phyloP scores from a whole-genome alignment of 2,113 vertebrate species.

The Trinectes maculatus region DNA sequence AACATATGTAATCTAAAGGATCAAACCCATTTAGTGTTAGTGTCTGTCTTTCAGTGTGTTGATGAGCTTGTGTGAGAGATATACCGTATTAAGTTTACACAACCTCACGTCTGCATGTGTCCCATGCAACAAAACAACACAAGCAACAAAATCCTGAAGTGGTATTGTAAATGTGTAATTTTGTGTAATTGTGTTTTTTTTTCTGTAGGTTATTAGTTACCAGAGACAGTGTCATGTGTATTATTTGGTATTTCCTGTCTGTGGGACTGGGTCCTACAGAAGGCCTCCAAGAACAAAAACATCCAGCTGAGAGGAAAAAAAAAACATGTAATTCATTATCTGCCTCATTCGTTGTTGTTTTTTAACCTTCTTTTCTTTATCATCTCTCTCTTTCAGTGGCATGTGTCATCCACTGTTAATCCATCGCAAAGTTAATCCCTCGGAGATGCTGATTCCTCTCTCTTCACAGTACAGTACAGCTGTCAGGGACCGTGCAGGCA shows the following conservation, averaged over 20 bases:
- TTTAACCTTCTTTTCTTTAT: background rate
- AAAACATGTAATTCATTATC: conserved; percentile 35
- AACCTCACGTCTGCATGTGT: background rate
- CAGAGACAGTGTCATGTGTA: background rate
- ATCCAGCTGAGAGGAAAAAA: conserved; percentile 42
- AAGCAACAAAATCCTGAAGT: conserved; percentile 15
- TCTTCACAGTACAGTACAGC: conserved; percentile 26
- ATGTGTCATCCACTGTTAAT: conserved; percentile 38
- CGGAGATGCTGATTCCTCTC: conserved; percentile 33
- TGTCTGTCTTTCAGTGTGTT: background rate
- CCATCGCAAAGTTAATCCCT: conserved; percentile 40
- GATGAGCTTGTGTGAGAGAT: conserved; percentile 18
- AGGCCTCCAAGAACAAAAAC: conserved; percentile 18
- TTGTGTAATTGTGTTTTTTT: background rate
- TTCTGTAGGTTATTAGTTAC: background rate
- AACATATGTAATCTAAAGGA: too few relatives aligned
- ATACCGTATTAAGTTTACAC: conserved; percentile 6
- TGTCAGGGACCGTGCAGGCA: conserved; percentile 35
- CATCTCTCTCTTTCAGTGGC: background rate
- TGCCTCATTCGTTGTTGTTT: conserved; percentile 11
- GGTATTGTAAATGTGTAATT: background rate
- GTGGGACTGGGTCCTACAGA: background rate
- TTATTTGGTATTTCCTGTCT: too few relatives aligned
- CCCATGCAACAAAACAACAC: background rate
- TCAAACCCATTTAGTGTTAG: too few relatives aligned